Conservation (phyloP, 2,113 vertebrate genomes). For the Notarius lentiginosus region DNA sequence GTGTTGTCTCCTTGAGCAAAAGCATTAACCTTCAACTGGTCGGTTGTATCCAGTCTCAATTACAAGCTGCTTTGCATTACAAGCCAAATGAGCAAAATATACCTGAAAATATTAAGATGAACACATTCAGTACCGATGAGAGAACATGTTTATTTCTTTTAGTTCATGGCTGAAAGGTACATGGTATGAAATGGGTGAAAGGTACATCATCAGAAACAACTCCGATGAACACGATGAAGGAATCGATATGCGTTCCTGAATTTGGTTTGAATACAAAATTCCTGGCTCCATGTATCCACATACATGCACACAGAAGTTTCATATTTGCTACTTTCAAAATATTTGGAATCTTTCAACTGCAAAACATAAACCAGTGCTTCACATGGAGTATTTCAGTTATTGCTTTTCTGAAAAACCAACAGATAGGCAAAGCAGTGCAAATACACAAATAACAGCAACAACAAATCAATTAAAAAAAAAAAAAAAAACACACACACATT, state of each 20-base stretch:
- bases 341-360: neutral
- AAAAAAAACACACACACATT: too few relatives aligned
- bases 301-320: slow-evolving; percentile 3
- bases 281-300: neutral
- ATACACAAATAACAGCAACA: neutral
- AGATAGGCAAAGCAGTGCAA: slow-evolving; percentile 18
- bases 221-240: neutral
- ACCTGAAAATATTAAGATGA: neutral
- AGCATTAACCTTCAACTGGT: neutral
- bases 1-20: neutral
- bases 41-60: neutral
- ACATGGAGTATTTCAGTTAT: neutral
- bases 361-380: neutral
- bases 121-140: neutral
- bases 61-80: neutral
- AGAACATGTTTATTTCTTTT: slow-evolving; percentile 6
- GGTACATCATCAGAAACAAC: too few relatives aligned
- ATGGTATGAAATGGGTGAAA: neutral
- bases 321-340: neutral
- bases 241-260: neutral
- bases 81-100: neutral
- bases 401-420: neutral
- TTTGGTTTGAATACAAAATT: slow-evolving; percentile 56
- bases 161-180: neutral
- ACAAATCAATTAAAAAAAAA: neutral